These are phyloP conservation scores for Myotis brandtii DNA, from an alignment of 2,113 vertebrate species.

Conservation along the genomic window DNA sequence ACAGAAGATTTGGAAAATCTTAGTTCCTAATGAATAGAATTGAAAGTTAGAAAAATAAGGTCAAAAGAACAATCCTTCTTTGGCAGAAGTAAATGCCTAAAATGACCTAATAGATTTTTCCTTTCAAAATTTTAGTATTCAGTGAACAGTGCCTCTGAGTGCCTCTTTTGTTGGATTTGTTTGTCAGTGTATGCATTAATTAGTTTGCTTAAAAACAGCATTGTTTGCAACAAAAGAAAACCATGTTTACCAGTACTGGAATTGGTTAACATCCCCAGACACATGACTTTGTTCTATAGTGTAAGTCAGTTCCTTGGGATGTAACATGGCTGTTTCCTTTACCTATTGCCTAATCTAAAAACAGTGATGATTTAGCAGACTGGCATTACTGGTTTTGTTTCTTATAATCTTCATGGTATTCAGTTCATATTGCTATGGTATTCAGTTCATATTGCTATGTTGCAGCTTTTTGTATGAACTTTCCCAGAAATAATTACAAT, in stretches of 20 bases:
- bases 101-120: conserved; percentile 80
- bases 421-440: background rate
- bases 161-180: conserved; percentile 84
- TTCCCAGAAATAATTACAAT: background rate
- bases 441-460: background rate
- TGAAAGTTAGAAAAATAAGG: conserved; percentile 55
- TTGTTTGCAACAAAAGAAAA: conserved; percentile 81
- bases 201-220: conserved; percentile 82
- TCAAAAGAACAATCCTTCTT: conserved; percentile 76
- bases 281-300: conserved; percentile 54
- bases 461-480: background rate
- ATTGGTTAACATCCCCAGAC: conserved; percentile 71
- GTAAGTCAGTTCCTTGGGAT: background rate
- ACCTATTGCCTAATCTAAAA: background rate
- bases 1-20: background rate
- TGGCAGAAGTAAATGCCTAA: conserved; percentile 59
- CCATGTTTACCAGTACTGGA: conserved; percentile 73
- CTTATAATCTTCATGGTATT: background rate
- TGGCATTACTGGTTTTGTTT: background rate
- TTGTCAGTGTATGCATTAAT: conserved; percentile 82
- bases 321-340: background rate
- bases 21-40: background rate
- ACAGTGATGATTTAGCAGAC: background rate
- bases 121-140: conserved; percentile 70
- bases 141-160: conserved; percentile 79